These are phyloP conservation scores for Scaptomyza polygonia DNA, from an alignment of 2,888 invertebrate species.

Conservation along the genomic window DNA sequence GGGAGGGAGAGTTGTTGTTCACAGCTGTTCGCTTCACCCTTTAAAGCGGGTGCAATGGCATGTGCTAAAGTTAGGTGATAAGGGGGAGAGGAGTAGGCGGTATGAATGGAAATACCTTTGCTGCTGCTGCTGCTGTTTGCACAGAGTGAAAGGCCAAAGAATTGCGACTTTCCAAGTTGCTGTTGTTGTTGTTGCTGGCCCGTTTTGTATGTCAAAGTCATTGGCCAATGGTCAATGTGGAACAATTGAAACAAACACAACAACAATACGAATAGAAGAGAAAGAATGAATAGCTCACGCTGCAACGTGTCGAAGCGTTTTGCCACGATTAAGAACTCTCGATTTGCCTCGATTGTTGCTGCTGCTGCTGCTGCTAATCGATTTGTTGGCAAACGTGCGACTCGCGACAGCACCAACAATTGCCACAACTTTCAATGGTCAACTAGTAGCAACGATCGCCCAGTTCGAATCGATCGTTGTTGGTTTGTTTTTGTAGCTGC, in stretches of 20 bases:
- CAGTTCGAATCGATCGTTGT: slow-evolving; percentile 44
- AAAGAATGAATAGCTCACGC: slow-evolving; percentile 16
- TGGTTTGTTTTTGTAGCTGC: slow-evolving; percentile 2
- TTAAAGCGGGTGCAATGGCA: slow-evolving; percentile 42
- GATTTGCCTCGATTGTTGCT: slow-evolving; percentile 31
- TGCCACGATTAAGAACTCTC: slow-evolving; percentile 30
- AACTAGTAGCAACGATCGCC: slow-evolving; percentile 22
- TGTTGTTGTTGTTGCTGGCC: slow-evolving; percentile 3
- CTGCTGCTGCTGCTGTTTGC: background rate
- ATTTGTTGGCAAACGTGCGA: slow-evolving; percentile 70
- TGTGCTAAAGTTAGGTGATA: slow-evolving; percentile 15
- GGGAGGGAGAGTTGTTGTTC: background rate
- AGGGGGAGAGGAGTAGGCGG: background rate
- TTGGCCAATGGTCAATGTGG: slow-evolving; percentile 67
- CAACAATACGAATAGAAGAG: background rate
- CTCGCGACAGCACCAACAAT: slow-evolving; percentile 10
- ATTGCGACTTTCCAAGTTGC: slow-evolving; percentile 34
- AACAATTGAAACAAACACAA: slow-evolving; percentile 52
- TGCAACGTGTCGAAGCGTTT: slow-evolving; percentile 38
- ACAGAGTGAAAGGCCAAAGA: slow-evolving; percentile 63
- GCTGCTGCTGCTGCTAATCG: slow-evolving; percentile 61
- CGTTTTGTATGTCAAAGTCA: slow-evolving; percentile 73
- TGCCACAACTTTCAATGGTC: slow-evolving; percentile 7
- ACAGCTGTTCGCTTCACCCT: background rate
- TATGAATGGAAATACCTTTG: slow-evolving; percentile 40